Evolutionary conservation across 2,888 invertebrate genomes (phyloP).

Genomic region (Drosophila subsilvestris): DNA sequence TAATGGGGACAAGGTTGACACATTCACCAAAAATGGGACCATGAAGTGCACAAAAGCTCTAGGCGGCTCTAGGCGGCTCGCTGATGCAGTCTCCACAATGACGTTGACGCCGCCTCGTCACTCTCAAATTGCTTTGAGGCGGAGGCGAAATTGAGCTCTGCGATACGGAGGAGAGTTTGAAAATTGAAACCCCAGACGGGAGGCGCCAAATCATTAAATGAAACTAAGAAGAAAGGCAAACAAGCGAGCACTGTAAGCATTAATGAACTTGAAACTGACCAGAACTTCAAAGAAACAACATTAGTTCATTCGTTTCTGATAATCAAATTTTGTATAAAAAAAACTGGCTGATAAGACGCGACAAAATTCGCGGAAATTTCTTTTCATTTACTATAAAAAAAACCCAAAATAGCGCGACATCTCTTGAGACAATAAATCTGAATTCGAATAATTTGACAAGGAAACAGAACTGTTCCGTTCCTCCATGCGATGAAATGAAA

Average conservation of each 20-base stretch:
- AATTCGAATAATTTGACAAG: constrained; percentile 7
- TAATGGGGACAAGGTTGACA: constrained; percentile 74
- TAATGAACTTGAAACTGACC: neutral
- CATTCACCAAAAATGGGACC: constrained; percentile 47
- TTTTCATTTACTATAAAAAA: neutral
- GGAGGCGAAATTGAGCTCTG: constrained; percentile 49
- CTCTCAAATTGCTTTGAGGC: constrained; percentile 22
- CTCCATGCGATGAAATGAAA: neutral
- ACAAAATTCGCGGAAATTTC: neutral
- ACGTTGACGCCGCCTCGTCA: neutral
- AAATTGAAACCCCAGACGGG: constrained; percentile 49
- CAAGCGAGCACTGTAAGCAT: neutral
- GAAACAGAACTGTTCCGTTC: neutral
- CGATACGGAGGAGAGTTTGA: constrained; percentile 32
- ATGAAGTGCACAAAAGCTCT: constrained; percentile 47
- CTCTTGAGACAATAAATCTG: constrained; percentile 23
- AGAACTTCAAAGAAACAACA: neutral
- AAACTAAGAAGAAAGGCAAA: neutral
- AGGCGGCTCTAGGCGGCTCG: constrained; percentile 12
- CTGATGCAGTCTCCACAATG: constrained; percentile 30
- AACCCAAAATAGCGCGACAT: neutral
- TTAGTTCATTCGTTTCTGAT: neutral
- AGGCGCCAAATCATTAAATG: constrained; percentile 42
- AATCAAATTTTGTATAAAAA: neutral
- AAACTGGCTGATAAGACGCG: neutral